Conservation (phyloP, 2,113 vertebrate species). For the Tragelaphus imberbis region DNA sequence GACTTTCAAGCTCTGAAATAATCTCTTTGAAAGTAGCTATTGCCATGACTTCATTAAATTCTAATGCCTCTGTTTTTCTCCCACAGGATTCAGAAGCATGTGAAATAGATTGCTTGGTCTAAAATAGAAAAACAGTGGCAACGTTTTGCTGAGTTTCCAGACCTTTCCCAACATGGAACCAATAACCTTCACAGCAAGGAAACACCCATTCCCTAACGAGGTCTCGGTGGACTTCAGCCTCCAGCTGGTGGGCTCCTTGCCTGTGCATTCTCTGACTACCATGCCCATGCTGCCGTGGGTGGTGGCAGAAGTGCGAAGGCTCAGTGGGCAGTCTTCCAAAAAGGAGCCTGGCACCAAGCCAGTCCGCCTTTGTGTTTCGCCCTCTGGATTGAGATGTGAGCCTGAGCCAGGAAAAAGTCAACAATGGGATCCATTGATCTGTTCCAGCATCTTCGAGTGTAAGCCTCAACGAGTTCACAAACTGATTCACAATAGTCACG, state of each 20-base stretch:
- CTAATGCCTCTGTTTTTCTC: constrained; percentile 64
- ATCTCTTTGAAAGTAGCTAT: constrained; percentile 22
- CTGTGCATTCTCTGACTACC: constrained; percentile 89
- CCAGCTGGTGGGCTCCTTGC: constrained; percentile 86
- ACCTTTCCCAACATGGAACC: constrained; percentile 77
- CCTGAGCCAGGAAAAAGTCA: constrained; percentile 76
- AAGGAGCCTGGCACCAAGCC: constrained; percentile 31
- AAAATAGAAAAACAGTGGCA: constrained; percentile 15
- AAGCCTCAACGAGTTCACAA: constrained; percentile 89
- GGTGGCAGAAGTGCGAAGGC: constrained; percentile 88
- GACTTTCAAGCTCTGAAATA: constrained; percentile 28
- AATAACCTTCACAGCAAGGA: constrained; percentile 81
- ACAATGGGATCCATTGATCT: constrained; percentile 90
- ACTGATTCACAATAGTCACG: constrained; percentile 93
- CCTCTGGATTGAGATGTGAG: constrained; percentile 83
- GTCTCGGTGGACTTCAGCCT: constrained; percentile 82
- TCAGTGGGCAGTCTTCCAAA: constrained; percentile 67
- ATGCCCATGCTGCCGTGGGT: constrained; percentile 97
- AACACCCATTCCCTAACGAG: constrained; percentile 47
- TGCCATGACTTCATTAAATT: constrained; percentile 11
- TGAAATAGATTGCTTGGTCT: constrained; percentile 23
- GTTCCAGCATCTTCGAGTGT: constrained; percentile 87
- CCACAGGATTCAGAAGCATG: constrained; percentile 63
- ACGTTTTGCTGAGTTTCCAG: constrained; percentile 22
- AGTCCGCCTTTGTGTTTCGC: constrained; percentile 85